Percentiles rank a stretch among this genome's conserved stretches.
Conservation (phyloP, 2,113 vertebrate genomes). For the Arizona elegans region DNA sequence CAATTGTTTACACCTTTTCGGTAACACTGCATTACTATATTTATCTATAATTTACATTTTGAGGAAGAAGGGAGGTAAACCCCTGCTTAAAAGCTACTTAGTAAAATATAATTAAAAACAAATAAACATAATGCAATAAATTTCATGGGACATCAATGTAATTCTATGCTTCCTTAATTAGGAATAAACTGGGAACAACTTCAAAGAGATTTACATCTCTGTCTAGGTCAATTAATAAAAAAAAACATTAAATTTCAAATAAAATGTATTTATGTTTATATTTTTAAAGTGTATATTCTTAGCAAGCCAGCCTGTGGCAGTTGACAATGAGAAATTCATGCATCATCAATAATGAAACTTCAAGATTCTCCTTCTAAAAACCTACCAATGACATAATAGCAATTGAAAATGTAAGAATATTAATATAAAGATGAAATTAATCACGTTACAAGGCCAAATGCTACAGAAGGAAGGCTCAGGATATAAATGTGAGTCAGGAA, state of each 20-base stretch:
- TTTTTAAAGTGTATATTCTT: neutral
- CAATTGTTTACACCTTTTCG: neutral
- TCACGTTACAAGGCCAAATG: neutral
- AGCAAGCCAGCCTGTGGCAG: neutral
- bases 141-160: neutral
- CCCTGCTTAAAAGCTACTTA: neutral
- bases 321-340: neutral
- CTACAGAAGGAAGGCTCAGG: neutral
- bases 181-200: neutral
- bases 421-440: neutral
- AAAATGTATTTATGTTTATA: neutral
- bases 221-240: neutral
- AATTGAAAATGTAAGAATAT: neutral
- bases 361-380: neutral
- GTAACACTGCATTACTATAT: neutral
- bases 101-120: neutral
- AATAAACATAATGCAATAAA: neutral
- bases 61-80: neutral
- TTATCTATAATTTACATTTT: neutral
- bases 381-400: neutral
- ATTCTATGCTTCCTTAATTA: neutral
- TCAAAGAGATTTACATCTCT: neutral
- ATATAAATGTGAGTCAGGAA: neutral
- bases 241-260: neutral
- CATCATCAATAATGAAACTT: neutral